Base-by-base conservation (phyloP, 1,140 invertebrate species). In the Trichonephila inaurata region DNA sequence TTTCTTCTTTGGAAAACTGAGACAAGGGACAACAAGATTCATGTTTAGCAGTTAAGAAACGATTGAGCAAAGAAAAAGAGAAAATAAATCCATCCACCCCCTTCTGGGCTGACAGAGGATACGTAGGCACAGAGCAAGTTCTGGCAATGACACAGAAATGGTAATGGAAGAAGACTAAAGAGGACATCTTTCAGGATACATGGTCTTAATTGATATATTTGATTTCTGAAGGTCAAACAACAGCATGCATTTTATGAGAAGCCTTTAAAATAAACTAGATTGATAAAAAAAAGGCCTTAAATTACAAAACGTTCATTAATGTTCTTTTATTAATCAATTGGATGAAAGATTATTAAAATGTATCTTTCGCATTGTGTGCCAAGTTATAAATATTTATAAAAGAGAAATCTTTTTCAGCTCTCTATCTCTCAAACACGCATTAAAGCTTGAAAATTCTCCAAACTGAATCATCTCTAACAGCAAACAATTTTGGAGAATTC, bases 121-220 rank as follows among this genome's bases (percentile, higher is more conserved):
- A 7, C 72, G 72, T 77, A 28, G 72, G 72, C 72, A 18, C 28
- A 40, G 0, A 7, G 66, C 24, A 24, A 51, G 7, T 51, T 77
- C 28, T 77, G 72, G 72, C 72, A 77, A 77, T 77, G 72, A 77
- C 72, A 77, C 72, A 77, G 72, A 72, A 77, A 77, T 40, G 12
- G 24, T 16, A 40, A 77, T 18, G 28, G 28, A 18, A 5, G 72
- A 19, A 5, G 18, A 5, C 6, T 5, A 77, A 51, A 5, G 51
- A 51, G 51, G 51, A 51, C 51, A 10, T 12, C 51, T 51, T 51
- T 77, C 28, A 40, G 72, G 72, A 77, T 40, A 18, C 4, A 28
- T 6, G 18, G 28, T 28, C 24, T 77, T 77, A 77, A 18, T 77
- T 33, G 72, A 77, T 18, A 18, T 14, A 19, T 7, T 14, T 40